Conservation (phyloP, 2,888 invertebrate genomes). For the Pinctada fucata region DNA sequence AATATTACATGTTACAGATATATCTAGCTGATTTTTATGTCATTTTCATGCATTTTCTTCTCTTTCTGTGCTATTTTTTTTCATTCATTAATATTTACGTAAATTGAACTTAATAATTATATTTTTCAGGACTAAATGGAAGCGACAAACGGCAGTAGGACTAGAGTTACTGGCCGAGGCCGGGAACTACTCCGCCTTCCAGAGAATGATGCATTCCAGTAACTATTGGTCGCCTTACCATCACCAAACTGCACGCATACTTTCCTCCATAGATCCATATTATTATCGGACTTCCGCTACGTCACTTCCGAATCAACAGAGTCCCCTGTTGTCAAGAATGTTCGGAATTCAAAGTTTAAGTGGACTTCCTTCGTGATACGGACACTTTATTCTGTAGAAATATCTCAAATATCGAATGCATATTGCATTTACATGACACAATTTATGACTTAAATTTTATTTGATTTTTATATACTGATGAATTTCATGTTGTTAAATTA, state of each 20-base stretch:
- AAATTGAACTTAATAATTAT: too few relatives aligned
- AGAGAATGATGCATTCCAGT: slow-evolving; percentile 83
- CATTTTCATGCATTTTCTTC: too few relatives aligned
- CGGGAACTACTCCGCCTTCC: slow-evolving; percentile 98
- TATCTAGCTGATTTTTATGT: too few relatives aligned
- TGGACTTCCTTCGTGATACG: slow-evolving; percentile 11
- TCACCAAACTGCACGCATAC: slow-evolving; percentile 53
- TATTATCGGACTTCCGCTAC: slow-evolving; percentile 44
- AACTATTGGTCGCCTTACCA: slow-evolving; percentile 74
- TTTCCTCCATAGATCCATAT: slow-evolving; percentile 50
- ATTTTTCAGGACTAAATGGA: slow-evolving; percentile 96
- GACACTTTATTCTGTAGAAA: background rate
- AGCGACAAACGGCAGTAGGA: slow-evolving; percentile 97
- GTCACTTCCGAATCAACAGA: slow-evolving; percentile 33
- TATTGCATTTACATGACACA: background rate
- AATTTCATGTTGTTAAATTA: too few relatives aligned
- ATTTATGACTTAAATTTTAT: too few relatives aligned
- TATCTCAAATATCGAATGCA: too few relatives aligned
- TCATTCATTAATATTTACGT: too few relatives aligned
- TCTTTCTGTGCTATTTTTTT: too few relatives aligned
- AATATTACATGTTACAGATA: too few relatives aligned
- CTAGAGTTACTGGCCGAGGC: slow-evolving; percentile 97
- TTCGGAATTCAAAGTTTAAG: slow-evolving; percentile 21
- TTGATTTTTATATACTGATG: too few relatives aligned
- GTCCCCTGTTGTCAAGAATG: slow-evolving; percentile 26